These are phyloP conservation scores for Agelaius tricolor DNA, from an alignment of 2,113 vertebrate genomes.

Conservation along the genomic window DNA sequence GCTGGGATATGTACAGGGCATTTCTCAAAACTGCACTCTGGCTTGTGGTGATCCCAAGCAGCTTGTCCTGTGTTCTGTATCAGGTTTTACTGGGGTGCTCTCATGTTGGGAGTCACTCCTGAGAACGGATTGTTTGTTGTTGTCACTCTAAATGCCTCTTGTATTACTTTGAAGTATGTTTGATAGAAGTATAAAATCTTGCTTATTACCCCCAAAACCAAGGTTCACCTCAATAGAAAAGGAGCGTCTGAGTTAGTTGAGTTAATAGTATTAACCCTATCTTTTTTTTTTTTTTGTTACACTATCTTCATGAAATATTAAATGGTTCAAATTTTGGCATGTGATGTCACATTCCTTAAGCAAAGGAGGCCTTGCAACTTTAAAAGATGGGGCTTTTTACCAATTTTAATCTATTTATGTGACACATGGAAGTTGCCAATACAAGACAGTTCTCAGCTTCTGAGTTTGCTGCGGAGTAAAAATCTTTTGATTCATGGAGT, in stretches of 20 bases:
- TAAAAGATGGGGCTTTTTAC: background rate
- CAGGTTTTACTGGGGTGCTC: background rate
- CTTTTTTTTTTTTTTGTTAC: background rate
- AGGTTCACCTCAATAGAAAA: background rate
- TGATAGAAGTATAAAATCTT: background rate
- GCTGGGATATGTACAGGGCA: background rate
- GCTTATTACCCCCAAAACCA: background rate
- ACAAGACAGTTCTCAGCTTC: background rate
- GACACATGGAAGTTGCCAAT: background rate
- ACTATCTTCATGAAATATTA: background rate
- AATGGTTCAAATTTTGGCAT: background rate
- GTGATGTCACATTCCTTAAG: background rate
- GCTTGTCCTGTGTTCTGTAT: background rate
- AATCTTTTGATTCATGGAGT: background rate
- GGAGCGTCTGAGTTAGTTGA: background rate
- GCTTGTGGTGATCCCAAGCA: background rate
- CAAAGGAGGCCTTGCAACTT: background rate
- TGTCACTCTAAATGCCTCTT: background rate
- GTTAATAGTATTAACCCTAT: background rate
- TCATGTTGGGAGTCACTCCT: background rate
- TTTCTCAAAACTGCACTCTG: background rate
- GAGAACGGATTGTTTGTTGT: background rate
- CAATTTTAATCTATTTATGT: background rate
- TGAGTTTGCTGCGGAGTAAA: background rate
- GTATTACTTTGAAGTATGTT: background rate